These are phyloP conservation scores for Drosophila chauvacae DNA, from an alignment of 1,140 invertebrate genomes.

Conservation along the genomic window DNA sequence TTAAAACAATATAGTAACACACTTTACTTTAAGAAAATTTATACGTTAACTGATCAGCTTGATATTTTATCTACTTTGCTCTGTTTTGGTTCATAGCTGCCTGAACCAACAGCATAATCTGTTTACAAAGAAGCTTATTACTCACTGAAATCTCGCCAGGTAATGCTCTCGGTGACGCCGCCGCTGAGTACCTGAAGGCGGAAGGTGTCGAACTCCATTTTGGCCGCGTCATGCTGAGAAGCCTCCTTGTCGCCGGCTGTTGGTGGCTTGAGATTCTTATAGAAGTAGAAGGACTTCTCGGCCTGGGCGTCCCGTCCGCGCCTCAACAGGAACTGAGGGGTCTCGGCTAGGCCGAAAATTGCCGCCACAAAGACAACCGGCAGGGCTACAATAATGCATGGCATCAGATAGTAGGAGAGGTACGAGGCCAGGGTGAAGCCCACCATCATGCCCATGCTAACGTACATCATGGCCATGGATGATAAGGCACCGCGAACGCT, in stretches of 20 bases:
- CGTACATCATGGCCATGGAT: conserved; percentile 68
- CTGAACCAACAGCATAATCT: conserved; percentile 1
- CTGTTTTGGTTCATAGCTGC: not conserved
- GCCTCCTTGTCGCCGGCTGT: conserved; percentile 42
- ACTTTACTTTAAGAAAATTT: not conserved
- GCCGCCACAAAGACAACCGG: conserved; percentile 63
- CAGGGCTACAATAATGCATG: conserved; percentile 52
- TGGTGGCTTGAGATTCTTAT: conserved; percentile 56
- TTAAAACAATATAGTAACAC: not conserved
- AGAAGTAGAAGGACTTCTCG: conserved; percentile 65
- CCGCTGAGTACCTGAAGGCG: conserved; percentile 60
- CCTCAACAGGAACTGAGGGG: conserved; percentile 58
- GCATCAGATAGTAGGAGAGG: conserved; percentile 68
- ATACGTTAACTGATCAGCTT: not conserved
- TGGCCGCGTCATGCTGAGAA: conserved; percentile 38
- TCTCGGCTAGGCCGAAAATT: conserved; percentile 56
- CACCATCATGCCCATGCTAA: conserved; percentile 63
- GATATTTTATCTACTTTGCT: conserved; percentile 4
- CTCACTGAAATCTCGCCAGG: conserved; percentile 65
- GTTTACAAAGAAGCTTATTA: conserved; percentile 1
- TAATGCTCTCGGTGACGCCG: conserved; percentile 50
- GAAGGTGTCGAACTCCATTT: conserved; percentile 73
- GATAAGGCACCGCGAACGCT: conserved; percentile 70
- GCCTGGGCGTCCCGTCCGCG: conserved; percentile 53
- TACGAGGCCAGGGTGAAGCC: conserved; percentile 58